phyloP scores from a whole-genome alignment of 2,113 vertebrate genomes.

The Progne subis region DNA sequence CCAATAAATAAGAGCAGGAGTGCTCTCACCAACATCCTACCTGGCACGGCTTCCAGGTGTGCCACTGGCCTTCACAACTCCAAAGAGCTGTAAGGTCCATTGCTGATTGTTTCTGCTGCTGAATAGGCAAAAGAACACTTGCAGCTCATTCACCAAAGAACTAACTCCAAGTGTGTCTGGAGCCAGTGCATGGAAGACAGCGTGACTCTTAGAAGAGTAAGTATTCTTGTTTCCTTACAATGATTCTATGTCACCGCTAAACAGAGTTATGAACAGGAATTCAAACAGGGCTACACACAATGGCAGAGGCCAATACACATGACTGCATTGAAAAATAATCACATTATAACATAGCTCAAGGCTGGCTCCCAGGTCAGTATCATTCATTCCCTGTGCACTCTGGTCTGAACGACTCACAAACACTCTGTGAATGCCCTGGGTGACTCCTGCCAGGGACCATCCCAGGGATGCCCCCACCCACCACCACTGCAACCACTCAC shows the following conservation, averaged over 20 bases:
- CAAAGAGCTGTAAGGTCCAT: not conserved
- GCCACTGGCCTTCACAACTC: not conserved
- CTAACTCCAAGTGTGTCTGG: not conserved
- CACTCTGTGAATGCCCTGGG: not conserved
- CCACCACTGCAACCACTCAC: not conserved
- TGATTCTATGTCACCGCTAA: not conserved
- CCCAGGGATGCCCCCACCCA: no score
- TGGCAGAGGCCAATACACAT: not conserved
- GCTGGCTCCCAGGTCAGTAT: not conserved
- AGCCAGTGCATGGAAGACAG: not conserved
- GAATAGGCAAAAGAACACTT: not conserved
- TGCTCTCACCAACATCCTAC: not conserved
- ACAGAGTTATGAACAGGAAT: not conserved
- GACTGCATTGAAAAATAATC: not conserved
- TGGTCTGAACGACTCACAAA: not conserved
- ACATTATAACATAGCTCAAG: rapidly evolving
- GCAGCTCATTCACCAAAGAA: not conserved
- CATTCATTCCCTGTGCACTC: rapidly evolving
- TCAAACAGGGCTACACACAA: no score
- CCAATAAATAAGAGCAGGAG: not conserved
- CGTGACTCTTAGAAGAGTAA: not conserved
- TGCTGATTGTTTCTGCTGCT: not conserved
- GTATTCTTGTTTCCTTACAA: not conserved
- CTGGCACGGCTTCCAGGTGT: not conserved
- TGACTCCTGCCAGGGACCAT: not conserved